Conservation (phyloP, 1,140 invertebrate genomes). For the Brachionus manjavacas region DNA sequence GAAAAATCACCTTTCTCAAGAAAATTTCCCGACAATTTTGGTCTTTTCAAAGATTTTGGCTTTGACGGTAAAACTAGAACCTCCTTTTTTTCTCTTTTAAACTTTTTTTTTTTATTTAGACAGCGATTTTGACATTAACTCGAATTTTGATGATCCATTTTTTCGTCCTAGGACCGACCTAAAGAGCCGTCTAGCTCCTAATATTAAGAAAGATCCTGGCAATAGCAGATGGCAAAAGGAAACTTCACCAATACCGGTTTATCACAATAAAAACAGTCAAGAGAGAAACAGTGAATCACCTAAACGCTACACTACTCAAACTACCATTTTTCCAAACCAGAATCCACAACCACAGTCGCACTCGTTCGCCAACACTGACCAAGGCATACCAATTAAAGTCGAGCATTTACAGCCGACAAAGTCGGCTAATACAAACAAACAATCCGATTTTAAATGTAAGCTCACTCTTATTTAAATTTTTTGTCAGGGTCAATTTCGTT, state of each 20-base stretch:
- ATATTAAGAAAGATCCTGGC: background rate
- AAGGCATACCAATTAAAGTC: conserved; percentile 7
- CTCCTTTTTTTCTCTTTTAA: background rate
- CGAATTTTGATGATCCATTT: background rate
- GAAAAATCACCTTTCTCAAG: background rate
- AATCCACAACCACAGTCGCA: background rate
- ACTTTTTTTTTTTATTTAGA: background rate
- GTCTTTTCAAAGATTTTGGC: background rate
- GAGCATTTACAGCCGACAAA: background rate
- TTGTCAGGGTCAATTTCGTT: background rate
- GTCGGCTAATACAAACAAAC: background rate
- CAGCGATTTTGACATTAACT: background rate
- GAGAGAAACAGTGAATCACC: background rate
- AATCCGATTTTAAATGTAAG: conserved; percentile 29
- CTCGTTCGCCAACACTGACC: background rate
- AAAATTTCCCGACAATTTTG: background rate
- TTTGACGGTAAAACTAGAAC: background rate
- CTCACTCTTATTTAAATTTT: no score
- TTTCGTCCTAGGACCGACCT: background rate
- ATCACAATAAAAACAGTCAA: background rate
- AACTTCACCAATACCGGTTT: background rate
- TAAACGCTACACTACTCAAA: conserved; percentile 12
- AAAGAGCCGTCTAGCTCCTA: background rate
- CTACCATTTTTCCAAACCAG: background rate
- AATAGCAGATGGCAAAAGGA: background rate